Percentiles rank a stretch among this genome's conserved stretches.
These are phyloP conservation scores for Amia ocellicauda DNA, from an alignment of 2,113 vertebrate species.

Conservation along the genomic window DNA sequence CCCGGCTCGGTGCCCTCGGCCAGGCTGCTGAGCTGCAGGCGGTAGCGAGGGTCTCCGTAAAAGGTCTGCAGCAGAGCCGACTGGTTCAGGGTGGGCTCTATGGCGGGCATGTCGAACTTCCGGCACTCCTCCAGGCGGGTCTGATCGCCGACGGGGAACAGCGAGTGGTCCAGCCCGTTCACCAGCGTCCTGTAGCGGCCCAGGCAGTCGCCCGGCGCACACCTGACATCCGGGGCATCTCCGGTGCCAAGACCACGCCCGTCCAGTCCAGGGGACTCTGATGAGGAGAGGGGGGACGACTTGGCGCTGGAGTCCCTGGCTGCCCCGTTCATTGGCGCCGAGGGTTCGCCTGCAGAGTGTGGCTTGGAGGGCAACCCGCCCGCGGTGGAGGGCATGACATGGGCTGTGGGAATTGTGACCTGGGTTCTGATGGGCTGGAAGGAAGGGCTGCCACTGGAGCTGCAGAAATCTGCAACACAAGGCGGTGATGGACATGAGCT, in stretches of 20 bases:
- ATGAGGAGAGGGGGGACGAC: constrained; percentile 66
- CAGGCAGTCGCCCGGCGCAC: constrained; percentile 58
- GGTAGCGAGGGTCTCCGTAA: constrained; percentile 73
- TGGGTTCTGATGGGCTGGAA: constrained; percentile 93
- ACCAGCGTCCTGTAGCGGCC: constrained; percentile 69
- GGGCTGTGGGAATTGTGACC: constrained; percentile 90
- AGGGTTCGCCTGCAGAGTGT: constrained; percentile 50
- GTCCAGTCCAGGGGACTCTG: constrained; percentile 69
- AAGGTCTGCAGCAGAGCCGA: constrained; percentile 71
- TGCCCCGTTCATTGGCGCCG: constrained; percentile 38
- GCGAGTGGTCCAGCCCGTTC: constrained; percentile 70
- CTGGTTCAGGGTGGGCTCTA: constrained; percentile 88
- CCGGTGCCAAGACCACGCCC: constrained; percentile 30
- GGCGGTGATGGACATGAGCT: neutral
- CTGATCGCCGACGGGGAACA: constrained; percentile 71
- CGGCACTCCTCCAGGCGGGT: constrained; percentile 69
- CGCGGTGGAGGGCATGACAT: constrained; percentile 94
- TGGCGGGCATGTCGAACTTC: constrained; percentile 78
- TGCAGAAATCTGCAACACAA: constrained; percentile 72
- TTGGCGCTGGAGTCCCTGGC: constrained; percentile 52
- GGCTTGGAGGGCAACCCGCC: constrained; percentile 71
- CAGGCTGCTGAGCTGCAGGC: constrained; percentile 61
- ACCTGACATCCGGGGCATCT: constrained; percentile 35
- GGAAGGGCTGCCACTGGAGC: constrained; percentile 75
- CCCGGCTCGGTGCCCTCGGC: constrained; percentile 52